Conservation (phyloP, 2,888 invertebrate species). For the Arctia plantaginis region DNA sequence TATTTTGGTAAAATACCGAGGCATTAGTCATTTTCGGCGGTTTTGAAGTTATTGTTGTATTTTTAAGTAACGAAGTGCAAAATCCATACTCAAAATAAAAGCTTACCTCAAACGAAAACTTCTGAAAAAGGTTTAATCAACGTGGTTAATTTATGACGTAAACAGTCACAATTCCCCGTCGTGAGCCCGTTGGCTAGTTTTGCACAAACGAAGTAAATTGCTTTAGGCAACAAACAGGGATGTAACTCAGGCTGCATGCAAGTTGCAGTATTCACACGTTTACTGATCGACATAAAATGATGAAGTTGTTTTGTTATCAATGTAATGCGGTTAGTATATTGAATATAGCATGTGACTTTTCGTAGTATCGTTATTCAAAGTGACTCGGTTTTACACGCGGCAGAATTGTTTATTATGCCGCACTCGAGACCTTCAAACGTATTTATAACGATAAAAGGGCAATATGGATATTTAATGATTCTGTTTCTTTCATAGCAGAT, state of each 20-base stretch:
- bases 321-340: not conserved
- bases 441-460: not conserved
- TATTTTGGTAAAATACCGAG: too few relatives aligned
- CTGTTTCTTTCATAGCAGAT: not conserved
- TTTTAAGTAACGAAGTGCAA: not conserved
- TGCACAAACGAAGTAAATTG: slow-evolving; percentile 60
- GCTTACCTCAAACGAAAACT: slow-evolving; percentile 48
- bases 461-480: not conserved
- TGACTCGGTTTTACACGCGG: not conserved
- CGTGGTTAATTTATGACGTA: slow-evolving; percentile 62
- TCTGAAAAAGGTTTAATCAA: slow-evolving; percentile 58
- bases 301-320: slow-evolving; percentile 38
- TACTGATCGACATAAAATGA: slow-evolving; percentile 39
- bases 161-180: slow-evolving; percentile 55
- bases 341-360: not conserved
- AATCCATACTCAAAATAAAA: slow-evolving; percentile 24
- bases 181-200: slow-evolving; percentile 47
- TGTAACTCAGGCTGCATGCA: slow-evolving; percentile 34
- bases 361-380: not conserved
- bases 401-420: not conserved
- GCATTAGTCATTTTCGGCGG: too few relatives aligned
- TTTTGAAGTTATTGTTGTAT: too few relatives aligned
- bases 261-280: slow-evolving; percentile 35
- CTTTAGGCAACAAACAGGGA: slow-evolving; percentile 41
- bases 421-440: too few relatives aligned